Evolutionary conservation across 2,888 invertebrate genomes (phyloP), one percentile per base, ranked within the genome.

Genomic region (Elmis aenea): DNA sequence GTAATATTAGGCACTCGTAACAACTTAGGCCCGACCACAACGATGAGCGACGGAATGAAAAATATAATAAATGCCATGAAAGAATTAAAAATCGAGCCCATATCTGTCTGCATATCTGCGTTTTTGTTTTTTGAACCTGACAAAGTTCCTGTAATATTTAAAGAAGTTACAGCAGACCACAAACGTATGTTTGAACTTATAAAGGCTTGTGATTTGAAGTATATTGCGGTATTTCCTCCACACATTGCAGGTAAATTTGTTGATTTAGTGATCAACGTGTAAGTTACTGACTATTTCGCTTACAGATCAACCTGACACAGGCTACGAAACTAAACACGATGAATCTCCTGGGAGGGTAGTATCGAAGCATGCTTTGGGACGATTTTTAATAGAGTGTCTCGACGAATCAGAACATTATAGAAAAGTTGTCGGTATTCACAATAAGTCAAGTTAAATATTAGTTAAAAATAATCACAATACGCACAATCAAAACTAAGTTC

Each of bases 31-130:
- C 75, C 85, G 0, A 89, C 90, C 0, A 84, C 86, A 0, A 80
- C 81, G 38, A 61, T 91, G 61, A 91, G 90, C 0, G 79, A 82
- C 33, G 89, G 90, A 12, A 79, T 84, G 16, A 81, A 77, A 61
- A 88, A 89, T 59, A 83, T 91, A 24, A 66, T 90, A n/a, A 74
- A 78, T 28, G 83, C 83, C 0, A 88, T 91, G 89, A 79, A 85
- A 52, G 75, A 77, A 2, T 66, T 75, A 32, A 78, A 79, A 46
- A 74, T 89, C 0, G 74, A 77, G 32, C 59, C 67, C n/a, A 69
- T 89, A 5, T 85, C 89, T 0, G 81, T 81, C 6, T 89, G 90
- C 51, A 66, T 90, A 54, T 91, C 89, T 2, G 87, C 85, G 2
- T 90, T 89, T 67, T 65, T 90, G 31, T 83, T 89, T 58, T 83